A percentile compares a stretch with the other conserved stretches of the same genome.
Evolutionary conservation across 53 echinoderm and acorn worm genomes (phyloP).

Genomic region (Henricia sp.): DNA sequence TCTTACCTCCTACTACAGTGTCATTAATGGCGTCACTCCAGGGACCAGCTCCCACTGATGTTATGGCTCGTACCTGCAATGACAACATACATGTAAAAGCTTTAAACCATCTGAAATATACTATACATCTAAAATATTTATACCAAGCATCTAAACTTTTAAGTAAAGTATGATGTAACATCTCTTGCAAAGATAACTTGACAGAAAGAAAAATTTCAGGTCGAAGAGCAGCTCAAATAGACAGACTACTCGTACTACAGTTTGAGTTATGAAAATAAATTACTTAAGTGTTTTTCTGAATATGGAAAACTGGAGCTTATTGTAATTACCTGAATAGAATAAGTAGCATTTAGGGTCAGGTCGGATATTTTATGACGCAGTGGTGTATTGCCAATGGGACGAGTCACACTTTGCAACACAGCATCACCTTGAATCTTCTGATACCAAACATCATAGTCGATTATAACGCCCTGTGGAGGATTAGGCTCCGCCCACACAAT

Average conservation of each 20-base stretch:
- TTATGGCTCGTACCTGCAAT: slow-evolving; percentile 45
- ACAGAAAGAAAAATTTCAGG: no score
- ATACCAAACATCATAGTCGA: slow-evolving; percentile 59
- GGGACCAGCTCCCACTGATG: slow-evolving; percentile 2
- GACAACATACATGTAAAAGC: no score
- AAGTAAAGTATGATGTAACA: no score
- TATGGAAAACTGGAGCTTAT: neutral
- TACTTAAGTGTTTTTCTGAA: neutral
- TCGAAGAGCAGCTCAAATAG: no score
- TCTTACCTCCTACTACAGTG: slow-evolving; percentile 23
- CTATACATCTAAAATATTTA: no score
- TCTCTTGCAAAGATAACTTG: no score
- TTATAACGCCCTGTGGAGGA: slow-evolving; percentile 70
- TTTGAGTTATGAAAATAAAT: no score
- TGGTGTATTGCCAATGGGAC: neutral
- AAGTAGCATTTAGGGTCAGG: neutral
- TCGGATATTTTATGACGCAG: neutral
- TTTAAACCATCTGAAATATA: no score
- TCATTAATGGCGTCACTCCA: slow-evolving; percentile 11
- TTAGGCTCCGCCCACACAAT: slow-evolving; percentile 68
- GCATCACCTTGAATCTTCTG: slow-evolving; percentile 20
- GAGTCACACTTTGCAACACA: neutral
- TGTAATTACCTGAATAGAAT: slow-evolving; percentile 6
- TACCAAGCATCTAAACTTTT: no score
- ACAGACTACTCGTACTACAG: no score